Base-by-base conservation (phyloP, 2,888 invertebrate species). In the Amaurobius ferox region DNA sequence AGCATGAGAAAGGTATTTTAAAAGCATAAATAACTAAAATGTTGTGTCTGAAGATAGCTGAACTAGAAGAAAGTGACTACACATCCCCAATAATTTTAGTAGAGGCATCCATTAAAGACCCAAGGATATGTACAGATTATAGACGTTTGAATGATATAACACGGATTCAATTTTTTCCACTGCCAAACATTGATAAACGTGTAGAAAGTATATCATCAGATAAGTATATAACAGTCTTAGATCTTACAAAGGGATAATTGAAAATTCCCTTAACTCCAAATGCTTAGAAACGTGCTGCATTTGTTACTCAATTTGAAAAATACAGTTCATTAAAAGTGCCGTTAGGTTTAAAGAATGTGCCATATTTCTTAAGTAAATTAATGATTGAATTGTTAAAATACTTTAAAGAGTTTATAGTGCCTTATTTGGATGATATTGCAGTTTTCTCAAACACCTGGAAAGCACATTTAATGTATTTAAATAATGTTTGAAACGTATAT, bases 391-490 rank as follows among this genome's bases (percentile, higher is more conserved):
- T 76, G 0, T 29, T 76, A n/a, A 35, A 74, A 9, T 40, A 44
- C 13, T 76, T 11, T 23, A 66, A 70, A 16, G 62, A 68, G 35
- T 68, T 40, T 61, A 39, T 44, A 5, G 44, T 62, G 5, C 67
- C 74, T 0, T 81, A 81, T 32, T 6, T 81, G 0, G 44, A 81
- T 16, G 83, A 83, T 62, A 64, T 66, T 1, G 76, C 76, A 0
- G 29, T 76, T 30, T 76, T 76, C 13, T 81, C 74, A 0, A 28
- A 44, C 13, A 40, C 39, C 3, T 81, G 61, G 32, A 9, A 72
- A 11, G 0, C 1, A 0, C 61, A 72, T 61, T 11, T 30, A 5
- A 23, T n/a, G 1, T 62, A 74, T 66, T 74, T 1, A 16, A 39
- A 2, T 5, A 1, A 11, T 62, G 29, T 16, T 16, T 64, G 23